phyloP scores from a whole-genome alignment of 2,113 vertebrate species.

The Manacus vitellinus region DNA sequence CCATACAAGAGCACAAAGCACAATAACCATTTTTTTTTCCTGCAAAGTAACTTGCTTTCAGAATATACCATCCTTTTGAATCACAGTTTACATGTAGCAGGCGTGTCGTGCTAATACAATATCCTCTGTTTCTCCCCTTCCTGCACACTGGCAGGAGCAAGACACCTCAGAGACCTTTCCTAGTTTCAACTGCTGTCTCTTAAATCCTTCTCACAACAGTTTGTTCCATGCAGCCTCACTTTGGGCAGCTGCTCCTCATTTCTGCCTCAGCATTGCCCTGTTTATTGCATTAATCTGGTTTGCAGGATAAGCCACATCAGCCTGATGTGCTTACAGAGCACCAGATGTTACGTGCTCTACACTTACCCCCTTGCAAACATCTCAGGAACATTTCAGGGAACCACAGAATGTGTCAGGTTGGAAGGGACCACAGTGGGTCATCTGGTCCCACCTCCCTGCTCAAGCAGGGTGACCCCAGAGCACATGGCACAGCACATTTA shows the following conservation, averaged over 20 bases:
- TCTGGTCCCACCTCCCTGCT: not conserved
- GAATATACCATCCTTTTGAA: not conserved
- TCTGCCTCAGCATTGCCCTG: not conserved
- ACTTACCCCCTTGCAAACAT: not conserved
- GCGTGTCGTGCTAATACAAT: not conserved
- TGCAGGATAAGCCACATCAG: constrained; percentile 13
- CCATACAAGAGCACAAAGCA: not conserved
- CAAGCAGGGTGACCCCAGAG: not conserved
- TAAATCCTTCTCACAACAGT: not conserved
- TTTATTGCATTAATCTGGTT: constrained; percentile 15
- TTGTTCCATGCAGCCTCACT: not conserved
- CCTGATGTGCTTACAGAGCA: not conserved
- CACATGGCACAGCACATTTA: not conserved
- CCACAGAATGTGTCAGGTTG: not conserved
- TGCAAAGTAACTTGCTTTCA: constrained; percentile 49
- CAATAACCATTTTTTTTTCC: not conserved
- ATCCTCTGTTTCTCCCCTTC: not conserved
- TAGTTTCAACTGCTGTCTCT: not conserved
- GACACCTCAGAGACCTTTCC: not conserved
- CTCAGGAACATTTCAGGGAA: not conserved
- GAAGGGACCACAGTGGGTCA: not conserved
- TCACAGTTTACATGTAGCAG: not conserved
- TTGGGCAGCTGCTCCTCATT: constrained; percentile 16
- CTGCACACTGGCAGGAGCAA: not conserved
- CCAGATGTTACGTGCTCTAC: not conserved